phyloP scores from a whole-genome alignment of 2,113 vertebrate genomes.

The Alces alces region DNA sequence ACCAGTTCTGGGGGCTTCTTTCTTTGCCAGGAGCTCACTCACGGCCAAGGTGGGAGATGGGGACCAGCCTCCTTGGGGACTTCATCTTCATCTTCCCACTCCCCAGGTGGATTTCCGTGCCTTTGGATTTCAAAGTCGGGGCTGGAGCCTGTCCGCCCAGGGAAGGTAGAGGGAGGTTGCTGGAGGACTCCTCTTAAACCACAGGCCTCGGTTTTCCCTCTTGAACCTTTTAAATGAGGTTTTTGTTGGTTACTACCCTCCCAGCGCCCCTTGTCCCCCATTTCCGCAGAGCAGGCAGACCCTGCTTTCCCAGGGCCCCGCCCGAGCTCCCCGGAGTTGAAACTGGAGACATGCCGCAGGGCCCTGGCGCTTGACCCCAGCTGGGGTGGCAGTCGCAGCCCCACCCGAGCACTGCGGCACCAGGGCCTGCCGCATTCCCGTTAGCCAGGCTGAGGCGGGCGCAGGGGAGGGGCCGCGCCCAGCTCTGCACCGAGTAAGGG shows the following conservation, averaged over 20 bases:
- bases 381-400: neutral
- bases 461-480: slow-evolving; percentile 43
- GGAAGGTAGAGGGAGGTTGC: neutral
- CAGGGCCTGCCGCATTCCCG: neutral
- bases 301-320: neutral
- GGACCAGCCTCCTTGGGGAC: neutral
- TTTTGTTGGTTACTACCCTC: neutral
- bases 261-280: neutral
- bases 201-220: neutral
- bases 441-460: neutral
- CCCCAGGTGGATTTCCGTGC: neutral
- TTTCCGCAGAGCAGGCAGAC: neutral
- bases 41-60: rapidly evolving
- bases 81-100: neutral
- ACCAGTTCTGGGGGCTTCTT: neutral
- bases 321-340: rapidly evolving
- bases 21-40: neutral
- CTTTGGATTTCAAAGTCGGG: slow-evolving; percentile 42
- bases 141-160: neutral
- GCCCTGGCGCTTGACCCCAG: neutral
- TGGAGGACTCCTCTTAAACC: neutral
- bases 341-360: neutral
- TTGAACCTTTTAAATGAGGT: neutral
- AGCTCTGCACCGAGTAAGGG: neutral
- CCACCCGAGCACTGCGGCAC: slow-evolving; percentile 50